Evolutionary conservation across 2,797 vertebrate species (phyloP).

Genomic region (Bradypodion pumilum): DNA sequence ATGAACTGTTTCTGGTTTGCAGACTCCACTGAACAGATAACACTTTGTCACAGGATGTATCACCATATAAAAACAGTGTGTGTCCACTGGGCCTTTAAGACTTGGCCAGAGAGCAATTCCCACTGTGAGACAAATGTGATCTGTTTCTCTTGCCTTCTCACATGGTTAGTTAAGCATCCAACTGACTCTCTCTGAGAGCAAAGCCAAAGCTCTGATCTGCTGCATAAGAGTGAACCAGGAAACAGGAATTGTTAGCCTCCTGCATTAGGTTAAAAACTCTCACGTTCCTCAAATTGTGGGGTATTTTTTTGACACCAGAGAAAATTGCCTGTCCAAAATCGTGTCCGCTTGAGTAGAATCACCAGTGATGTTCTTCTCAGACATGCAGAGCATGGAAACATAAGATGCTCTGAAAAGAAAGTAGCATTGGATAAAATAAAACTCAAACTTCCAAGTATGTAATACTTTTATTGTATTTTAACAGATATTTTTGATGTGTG

Average conservation of each 20-base stretch:
- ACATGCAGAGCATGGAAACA: not conserved
- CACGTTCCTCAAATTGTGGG: too few species aligned
- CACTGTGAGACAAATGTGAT: slow-evolving; percentile 1
- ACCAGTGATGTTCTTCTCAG: not conserved
- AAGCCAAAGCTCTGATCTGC: not conserved
- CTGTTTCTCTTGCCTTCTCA: not conserved
- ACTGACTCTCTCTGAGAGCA: not conserved
- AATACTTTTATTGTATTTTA: too few species aligned
- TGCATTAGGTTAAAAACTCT: not conserved
- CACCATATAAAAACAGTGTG: not conserved
- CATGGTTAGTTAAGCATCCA: not conserved
- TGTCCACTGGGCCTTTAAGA: slow-evolving; percentile 1
- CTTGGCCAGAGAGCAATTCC: not conserved
- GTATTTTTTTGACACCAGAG: not conserved
- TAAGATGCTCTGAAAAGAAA: not conserved
- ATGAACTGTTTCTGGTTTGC: slow-evolving; percentile 20
- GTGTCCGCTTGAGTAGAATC: not conserved
- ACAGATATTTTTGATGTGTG: too few species aligned
- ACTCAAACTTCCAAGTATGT: too few species aligned
- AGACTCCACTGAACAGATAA: not conserved
- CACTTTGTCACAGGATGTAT: not conserved
- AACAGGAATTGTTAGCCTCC: not conserved
- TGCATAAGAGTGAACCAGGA: not conserved
- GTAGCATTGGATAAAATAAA: too few species aligned
- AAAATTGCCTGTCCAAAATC: not conserved